These are phyloP conservation scores for Ceyx cyanopectus DNA, from an alignment of 2,113 vertebrate genomes.

Conservation along the genomic window DNA sequence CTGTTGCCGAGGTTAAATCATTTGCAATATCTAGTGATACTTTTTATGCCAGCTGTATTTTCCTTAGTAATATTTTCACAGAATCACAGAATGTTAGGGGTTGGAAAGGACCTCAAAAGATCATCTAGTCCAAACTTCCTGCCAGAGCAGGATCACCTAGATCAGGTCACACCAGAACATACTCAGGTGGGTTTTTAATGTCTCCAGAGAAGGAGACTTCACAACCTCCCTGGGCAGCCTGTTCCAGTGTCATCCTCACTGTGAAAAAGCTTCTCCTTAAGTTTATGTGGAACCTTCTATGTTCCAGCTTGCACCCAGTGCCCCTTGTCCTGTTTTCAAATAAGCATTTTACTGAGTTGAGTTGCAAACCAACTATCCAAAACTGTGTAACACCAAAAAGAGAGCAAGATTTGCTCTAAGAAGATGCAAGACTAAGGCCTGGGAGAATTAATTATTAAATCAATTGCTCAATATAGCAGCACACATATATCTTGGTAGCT, in stretches of 20 bases:
- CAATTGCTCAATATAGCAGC: background rate
- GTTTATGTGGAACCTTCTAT: no score
- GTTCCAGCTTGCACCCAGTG: no score
- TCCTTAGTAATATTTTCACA: background rate
- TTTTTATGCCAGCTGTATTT: background rate
- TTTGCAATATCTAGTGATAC: background rate
- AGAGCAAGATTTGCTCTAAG: background rate
- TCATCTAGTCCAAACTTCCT: no score
- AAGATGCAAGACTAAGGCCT: background rate
- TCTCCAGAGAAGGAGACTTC: no score
- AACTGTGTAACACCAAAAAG: background rate
- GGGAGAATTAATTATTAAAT: background rate
- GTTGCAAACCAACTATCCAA: background rate
- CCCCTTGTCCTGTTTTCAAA: background rate
- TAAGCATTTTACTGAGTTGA: background rate
- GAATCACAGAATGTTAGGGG: no score
- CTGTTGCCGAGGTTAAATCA: background rate
- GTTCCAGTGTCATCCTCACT: no score
- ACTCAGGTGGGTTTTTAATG: no score
- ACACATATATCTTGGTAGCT: background rate
- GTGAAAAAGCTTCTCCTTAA: no score
- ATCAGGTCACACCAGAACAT: no score
- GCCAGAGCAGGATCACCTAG: no score
- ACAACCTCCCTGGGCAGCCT: no score
- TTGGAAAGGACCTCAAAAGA: no score